Base-by-base conservation (phyloP, 2,888 invertebrate species). In the Altica lythri region DNA sequence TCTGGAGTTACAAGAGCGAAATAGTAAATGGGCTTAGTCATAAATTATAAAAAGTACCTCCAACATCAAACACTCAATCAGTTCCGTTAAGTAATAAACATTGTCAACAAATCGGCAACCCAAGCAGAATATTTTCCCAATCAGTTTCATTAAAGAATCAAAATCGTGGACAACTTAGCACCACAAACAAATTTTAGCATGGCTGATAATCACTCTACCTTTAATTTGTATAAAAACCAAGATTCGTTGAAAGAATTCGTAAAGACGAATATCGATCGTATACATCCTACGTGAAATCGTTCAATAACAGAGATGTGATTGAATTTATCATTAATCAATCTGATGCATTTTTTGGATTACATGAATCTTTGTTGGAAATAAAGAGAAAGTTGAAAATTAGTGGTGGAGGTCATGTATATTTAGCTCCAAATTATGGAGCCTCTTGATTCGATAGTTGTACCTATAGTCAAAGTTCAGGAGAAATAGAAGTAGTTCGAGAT, bases 231-330 rank as follows among this genome's bases (percentile, higher is more conserved):
- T 25, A 18, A 16, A 13, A 6, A 17, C 50, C 50, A 5, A n/a
- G 4, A 46, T 48, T 27, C 22, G 60, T 59, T 52, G 56, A 56
- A 8, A 44, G 42, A 29, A 46, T 63, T 25, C 19, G 22, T 12
- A 32, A 46, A 43, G 42, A 42, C 13, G 57, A 60, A 51, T 34
- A 27, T 32, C 51, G 57, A 25, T 56, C 57, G 2, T 62, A 64
- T 19, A 29, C 49, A 17, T 53, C 61, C 2, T 57, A 38, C 18
- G 45, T 51, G 1, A 56, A 69, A 68, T 62, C 56, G 8, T 61
- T 61, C 43, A 29, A 57, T 9, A 47, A 57, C 17, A 60, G 35
- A 40, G 64, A 63, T 52, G 49, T 42, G 13, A 50, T 64, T 3
- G 55, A 59, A 35, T 59, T 63, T 32, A 45, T 9, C 3, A 58